Evolutionary conservation across 2,888 invertebrate genomes (phyloP).

Genomic region (Apeira syringaria): DNA sequence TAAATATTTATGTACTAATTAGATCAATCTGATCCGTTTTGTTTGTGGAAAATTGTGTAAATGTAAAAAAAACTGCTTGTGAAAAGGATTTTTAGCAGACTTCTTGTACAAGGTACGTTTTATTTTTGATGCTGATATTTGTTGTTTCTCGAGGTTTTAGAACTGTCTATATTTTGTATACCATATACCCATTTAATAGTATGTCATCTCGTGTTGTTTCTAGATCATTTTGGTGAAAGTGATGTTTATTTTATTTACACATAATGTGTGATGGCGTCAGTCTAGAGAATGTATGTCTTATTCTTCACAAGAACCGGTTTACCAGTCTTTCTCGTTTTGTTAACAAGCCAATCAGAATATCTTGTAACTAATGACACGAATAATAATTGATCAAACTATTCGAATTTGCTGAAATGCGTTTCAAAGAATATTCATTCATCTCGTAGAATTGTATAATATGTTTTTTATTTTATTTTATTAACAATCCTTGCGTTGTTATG

Average conservation of each 20-base stretch:
- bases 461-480: too few relatives aligned
- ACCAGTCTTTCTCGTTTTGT: constrained; percentile 8
- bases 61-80: constrained; percentile 1
- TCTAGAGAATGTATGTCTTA: not conserved
- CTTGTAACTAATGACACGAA: too few relatives aligned
- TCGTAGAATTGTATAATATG: too few relatives aligned
- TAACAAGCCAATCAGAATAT: constrained; percentile 4
- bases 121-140: not conserved
- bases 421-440: too few relatives aligned
- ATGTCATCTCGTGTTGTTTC: too few relatives aligned
- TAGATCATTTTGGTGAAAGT: not conserved
- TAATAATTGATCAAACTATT: too few relatives aligned
- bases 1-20: constrained; percentile 25
- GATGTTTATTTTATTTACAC: too few relatives aligned
- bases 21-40: constrained; percentile 20
- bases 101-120: constrained; percentile 9
- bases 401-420: too few relatives aligned
- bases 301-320: constrained; percentile 20
- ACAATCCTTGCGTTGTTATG: too few relatives aligned
- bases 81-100: constrained; percentile 1
- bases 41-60: constrained; percentile 10
- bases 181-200: too few relatives aligned
- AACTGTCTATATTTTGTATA: too few relatives aligned
- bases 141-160: too few relatives aligned
- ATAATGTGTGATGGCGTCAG: not conserved